Base-by-base conservation (phyloP, 2,113 vertebrate species). In the Phyllostomus discolor region DNA sequence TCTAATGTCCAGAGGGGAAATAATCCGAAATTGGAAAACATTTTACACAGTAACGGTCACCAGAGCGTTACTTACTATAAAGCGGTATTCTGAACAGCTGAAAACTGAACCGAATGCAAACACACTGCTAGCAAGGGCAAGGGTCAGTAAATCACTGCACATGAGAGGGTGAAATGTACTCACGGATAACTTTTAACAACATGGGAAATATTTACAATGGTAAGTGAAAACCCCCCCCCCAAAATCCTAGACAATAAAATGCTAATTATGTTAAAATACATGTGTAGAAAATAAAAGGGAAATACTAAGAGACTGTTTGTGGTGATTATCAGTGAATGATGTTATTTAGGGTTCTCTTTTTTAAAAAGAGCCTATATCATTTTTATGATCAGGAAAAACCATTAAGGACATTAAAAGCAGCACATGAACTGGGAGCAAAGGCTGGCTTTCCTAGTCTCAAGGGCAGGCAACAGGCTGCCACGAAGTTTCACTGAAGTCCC, bases 181-280 rank as follows among this genome's bases (percentile, higher is more conserved):
- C 22, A 81, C 10, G 31, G 91, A 1, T 41, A 80, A 67, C 41
- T 38, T 90, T 43, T 41, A 82, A 75, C 48, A 26, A 54, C n/a
- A 70, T 0, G 43, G n/a, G n/a, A 92, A 83, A 69, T 38, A 81
- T 8, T 93, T 50, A 35, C 0, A 62, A 70, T 11, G 59, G 78
- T 38, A 96, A 70, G 3, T 88, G 67, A 43, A 43, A 43, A 69
- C n/a, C n/a, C n/a, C n/a, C n/a, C n/a, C n/a, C 31, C 89, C 10
- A 94, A 79, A 75, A 83, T 41, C 31, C 33, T 43, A 92, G 52
- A 66, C 5, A 59, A 66, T 50, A 89, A 89, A 92, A 75, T 85
- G 4, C 35, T 16, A 84, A 66, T 57, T 75, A 75, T 26, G 43
- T 64, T 69, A 92, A 92, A 84, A 90, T 50, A 73, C 14, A 94